A percentile compares a stretch with the other conserved stretches of the same genome.
Evolutionary conservation across 2,113 vertebrate genomes (phyloP).

Genomic region (Mus spicilegus): DNA sequence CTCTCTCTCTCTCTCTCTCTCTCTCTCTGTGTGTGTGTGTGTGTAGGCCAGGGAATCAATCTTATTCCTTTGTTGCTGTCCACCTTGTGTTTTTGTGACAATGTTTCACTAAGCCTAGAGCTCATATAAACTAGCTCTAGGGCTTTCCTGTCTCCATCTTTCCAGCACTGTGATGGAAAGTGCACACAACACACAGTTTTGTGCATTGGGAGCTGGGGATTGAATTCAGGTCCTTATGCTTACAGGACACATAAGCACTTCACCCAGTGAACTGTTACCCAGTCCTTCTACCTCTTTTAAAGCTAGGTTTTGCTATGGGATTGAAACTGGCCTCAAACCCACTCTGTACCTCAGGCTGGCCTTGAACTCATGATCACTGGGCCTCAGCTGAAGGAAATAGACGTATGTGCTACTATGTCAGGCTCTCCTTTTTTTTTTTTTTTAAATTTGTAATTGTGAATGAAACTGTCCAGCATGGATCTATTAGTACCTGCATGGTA

Average conservation of each 20-base stretch:
- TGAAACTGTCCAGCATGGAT: conserved; percentile 20
- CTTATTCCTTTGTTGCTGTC: not conserved
- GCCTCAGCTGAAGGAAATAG: not conserved
- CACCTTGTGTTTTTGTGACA: not conserved
- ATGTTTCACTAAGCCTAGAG: not conserved
- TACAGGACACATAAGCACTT: not conserved
- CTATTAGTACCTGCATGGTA: not conserved
- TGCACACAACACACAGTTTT: not conserved
- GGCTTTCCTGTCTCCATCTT: not conserved
- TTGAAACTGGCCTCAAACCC: not conserved
- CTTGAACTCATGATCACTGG: not conserved
- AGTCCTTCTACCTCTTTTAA: not conserved
- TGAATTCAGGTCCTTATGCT: not conserved
- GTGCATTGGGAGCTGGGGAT: not conserved
- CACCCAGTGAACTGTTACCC: not conserved
- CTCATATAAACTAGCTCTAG: not conserved
- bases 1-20: too few relatives aligned
- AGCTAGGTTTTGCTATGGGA: not conserved
- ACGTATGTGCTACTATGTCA: not conserved
- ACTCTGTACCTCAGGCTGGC: not conserved
- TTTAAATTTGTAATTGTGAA: not conserved
- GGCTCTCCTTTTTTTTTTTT: conserved; percentile 8
- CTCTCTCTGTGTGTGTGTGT: not conserved
- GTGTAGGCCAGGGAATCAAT: not conserved
- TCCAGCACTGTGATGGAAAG: not conserved